phyloP scores from a whole-genome alignment of 2,888 invertebrate species.

The Cephus rjabovi region DNA sequence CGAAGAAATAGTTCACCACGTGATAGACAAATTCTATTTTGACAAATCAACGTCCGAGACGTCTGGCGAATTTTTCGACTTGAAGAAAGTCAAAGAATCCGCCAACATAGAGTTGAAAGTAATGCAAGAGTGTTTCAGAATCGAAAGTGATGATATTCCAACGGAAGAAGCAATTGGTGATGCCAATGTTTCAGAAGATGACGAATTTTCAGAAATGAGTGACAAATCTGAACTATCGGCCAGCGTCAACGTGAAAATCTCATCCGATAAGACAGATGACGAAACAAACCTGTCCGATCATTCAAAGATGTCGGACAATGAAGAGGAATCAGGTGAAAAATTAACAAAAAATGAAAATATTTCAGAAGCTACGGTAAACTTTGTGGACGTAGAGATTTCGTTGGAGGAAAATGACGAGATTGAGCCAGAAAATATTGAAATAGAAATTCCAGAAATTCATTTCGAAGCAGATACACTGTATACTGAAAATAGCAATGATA shows the following conservation, averaged over 20 bases:
- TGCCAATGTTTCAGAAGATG: not conserved
- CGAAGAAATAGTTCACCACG: conserved; percentile 54
- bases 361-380: not conserved
- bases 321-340: conserved; percentile 1
- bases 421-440: too few relatives aligned
- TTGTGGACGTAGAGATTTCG: too few relatives aligned
- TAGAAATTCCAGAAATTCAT: too few relatives aligned
- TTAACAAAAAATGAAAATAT: not conserved
- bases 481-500: too few relatives aligned
- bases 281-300: not conserved
- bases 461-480: too few relatives aligned
- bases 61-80: conserved; percentile 17
- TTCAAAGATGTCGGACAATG: conserved; percentile 8
- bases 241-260: too few relatives aligned
- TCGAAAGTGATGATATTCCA: not conserved
- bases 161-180: not conserved
- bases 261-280: too few relatives aligned
- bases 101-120: conserved; percentile 31
- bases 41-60: conserved; percentile 3
- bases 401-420: too few relatives aligned
- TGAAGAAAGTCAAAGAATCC: conserved; percentile 40
- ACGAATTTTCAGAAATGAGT: not conserved
- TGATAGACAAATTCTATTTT: conserved; percentile 33
- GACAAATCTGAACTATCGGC: too few relatives aligned
- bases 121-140: conserved; percentile 9